Percentiles rank a stretch among this genome's conserved stretches.
Evolutionary conservation across 2,888 invertebrate species (phyloP).

Genomic region (Trachelus iudaicus): DNA sequence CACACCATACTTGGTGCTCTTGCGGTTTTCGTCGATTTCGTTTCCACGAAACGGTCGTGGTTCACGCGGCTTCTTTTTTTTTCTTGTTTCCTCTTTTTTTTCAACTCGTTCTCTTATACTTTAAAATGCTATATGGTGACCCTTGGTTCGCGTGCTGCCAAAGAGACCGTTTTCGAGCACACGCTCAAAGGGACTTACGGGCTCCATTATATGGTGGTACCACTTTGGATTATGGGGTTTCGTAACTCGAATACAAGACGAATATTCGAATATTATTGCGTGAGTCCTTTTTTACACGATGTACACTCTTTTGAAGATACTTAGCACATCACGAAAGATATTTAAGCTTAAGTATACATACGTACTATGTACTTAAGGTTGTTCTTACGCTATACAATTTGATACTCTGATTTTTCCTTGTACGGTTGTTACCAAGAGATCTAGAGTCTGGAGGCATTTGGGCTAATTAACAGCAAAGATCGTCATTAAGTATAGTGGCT

Average conservation of each 20-base stretch:
- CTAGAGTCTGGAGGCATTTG: not conserved
- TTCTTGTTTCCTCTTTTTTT: not conserved
- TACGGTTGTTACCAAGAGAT: not conserved
- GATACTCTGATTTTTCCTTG: not conserved
- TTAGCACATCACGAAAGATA: not conserved
- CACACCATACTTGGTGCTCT: not conserved
- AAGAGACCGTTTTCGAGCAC: not conserved
- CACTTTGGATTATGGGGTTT: not conserved
- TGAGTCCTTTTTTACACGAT: not conserved
- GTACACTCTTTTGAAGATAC: not conserved
- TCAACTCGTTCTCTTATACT: not conserved
- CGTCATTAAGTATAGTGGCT: slow-evolving; percentile 35
- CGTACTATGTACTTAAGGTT: too few species aligned
- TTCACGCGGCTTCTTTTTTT: not conserved
- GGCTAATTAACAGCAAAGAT: slow-evolving; percentile 39
- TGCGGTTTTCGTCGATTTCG: not conserved
- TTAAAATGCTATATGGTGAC: not conserved
- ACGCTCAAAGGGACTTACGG: not conserved
- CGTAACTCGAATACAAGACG: not conserved
- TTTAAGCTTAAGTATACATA: not conserved
- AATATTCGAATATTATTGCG: not conserved
- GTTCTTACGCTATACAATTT: not conserved
- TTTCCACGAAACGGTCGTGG: not conserved
- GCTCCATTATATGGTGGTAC: not conserved
- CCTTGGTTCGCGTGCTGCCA: not conserved